These are phyloP conservation scores for Apistogramma diplotaenia DNA, from an alignment of 2,113 vertebrate genomes.

Conservation along the genomic window DNA sequence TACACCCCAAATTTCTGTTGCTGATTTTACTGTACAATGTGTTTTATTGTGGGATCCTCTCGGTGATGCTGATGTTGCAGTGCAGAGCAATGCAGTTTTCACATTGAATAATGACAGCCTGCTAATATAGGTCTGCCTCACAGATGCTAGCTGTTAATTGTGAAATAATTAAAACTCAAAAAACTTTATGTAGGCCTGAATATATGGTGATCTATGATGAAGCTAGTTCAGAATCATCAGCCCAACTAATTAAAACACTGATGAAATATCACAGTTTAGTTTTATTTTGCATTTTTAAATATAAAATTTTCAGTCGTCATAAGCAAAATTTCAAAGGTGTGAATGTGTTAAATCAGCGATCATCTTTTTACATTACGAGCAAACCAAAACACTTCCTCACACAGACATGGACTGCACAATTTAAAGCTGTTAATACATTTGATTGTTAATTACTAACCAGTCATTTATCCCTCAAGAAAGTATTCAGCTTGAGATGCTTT, in stretches of 20 bases:
- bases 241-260: neutral
- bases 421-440: neutral
- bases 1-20: neutral
- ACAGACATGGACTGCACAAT: neutral
- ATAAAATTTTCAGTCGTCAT: neutral
- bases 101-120: neutral
- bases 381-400: neutral
- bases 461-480: neutral
- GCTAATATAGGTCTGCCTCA: neutral
- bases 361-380: neutral
- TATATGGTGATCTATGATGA: neutral
- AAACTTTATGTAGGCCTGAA: no score
- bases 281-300: neutral
- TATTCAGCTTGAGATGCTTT: neutral
- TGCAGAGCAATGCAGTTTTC: neutral
- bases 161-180: no score
- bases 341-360: neutral
- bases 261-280: neutral
- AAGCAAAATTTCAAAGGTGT: neutral
- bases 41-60: neutral
- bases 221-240: neutral
- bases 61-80: neutral
- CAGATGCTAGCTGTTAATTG: neutral
- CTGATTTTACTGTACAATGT: neutral
- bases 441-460: neutral